phyloP scores from a whole-genome alignment of 2,797 vertebrate genomes.

The Neopelma chrysocephalum region DNA sequence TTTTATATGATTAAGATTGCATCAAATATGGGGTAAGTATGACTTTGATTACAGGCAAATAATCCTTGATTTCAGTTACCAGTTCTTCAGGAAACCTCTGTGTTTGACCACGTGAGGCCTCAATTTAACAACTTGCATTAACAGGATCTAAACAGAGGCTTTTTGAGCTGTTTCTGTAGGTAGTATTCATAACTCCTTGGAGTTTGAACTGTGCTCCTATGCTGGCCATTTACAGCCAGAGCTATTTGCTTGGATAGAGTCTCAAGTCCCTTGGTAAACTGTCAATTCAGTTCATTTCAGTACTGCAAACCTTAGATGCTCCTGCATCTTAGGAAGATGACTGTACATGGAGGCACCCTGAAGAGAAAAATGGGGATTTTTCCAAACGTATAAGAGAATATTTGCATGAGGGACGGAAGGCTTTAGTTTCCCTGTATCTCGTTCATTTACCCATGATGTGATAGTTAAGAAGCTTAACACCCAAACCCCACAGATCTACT shows the following conservation, averaged over 20 bases:
- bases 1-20: neutral
- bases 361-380: neutral
- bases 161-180: neutral
- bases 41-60: neutral
- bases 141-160: neutral
- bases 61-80: neutral
- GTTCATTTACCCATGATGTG: neutral
- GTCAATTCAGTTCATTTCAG: neutral
- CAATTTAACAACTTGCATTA: neutral
- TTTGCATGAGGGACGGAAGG: neutral
- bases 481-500: neutral
- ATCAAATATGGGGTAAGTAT: neutral
- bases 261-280: neutral
- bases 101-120: neutral
- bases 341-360: neutral
- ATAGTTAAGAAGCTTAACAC: neutral
- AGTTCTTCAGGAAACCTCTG: neutral
- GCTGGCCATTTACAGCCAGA: neutral
- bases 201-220: neutral
- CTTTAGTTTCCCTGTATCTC: neutral
- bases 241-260: neutral
- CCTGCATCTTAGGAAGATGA: neutral
- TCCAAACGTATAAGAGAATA: neutral
- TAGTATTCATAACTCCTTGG: neutral
- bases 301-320: neutral